Conservation (phyloP, 2,888 invertebrate genomes). For the Epinotia nisella region DNA sequence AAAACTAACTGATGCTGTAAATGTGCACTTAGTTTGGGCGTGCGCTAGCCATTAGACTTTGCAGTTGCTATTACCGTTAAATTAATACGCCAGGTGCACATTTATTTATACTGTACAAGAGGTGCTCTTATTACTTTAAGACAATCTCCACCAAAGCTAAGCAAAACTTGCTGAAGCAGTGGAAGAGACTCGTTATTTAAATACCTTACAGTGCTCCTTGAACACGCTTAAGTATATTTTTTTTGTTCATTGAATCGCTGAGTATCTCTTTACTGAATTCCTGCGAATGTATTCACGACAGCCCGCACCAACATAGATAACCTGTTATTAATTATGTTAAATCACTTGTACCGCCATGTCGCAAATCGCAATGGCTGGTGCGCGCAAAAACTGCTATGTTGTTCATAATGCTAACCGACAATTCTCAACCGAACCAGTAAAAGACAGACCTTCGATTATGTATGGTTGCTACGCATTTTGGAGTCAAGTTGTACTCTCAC, state of each 20-base stretch:
- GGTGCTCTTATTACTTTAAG: neutral
- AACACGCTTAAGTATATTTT: neutral
- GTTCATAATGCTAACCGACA: neutral
- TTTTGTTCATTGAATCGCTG: neutral
- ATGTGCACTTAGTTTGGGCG: too few species aligned
- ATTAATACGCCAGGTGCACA: too few species aligned
- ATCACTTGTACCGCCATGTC: conserved; percentile 52
- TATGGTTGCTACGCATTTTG: neutral
- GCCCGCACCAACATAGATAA: conserved; percentile 13
- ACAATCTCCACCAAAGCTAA: neutral
- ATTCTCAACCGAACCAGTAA: neutral
- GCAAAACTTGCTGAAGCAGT: conserved; percentile 4
- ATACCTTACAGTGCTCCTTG: neutral
- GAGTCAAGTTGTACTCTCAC: neutral
- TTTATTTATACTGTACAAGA: neutral
- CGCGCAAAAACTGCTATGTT: conserved; percentile 65
- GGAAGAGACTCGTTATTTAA: neutral
- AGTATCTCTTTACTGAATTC: conserved; percentile 3
- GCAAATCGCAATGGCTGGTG: conserved; percentile 49
- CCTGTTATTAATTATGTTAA: conserved; percentile 36
- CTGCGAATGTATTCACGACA: neutral
- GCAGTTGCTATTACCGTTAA: too few species aligned
- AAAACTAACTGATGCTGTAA: too few species aligned
- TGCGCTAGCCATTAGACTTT: too few species aligned
- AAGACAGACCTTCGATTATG: neutral